Evolutionary conservation across 2,797 vertebrate genomes (phyloP), one percentile per base, ranked within the genome.

Genomic region (Echiichthys vipera): DNA sequence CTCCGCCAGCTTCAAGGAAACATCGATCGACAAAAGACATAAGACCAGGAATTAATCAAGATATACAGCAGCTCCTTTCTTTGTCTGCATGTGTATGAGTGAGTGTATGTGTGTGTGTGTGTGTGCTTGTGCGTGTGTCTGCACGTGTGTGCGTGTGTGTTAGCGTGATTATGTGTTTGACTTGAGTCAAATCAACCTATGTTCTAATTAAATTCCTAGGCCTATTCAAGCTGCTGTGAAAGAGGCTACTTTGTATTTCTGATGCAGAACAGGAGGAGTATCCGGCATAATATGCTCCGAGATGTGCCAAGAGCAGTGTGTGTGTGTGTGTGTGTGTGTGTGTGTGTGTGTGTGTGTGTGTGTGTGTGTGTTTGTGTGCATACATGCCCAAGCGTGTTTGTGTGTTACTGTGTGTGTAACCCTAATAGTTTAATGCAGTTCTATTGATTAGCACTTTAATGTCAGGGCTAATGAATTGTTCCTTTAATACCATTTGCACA

Each of bases 371-470:
- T n/a, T n/a, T n/a, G n/a, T n/a, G 63, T 59, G 71, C 51, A 40
- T 56, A 79, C 75, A 49, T 75, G 79, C 66, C 64, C 36, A 40
- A 72, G 58, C 39, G 55, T 56, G 65, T 63, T 65, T 78, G 85
- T 77, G 84, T 65, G 78, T 74, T 39, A 29, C 45, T 78, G 71
- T 80, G 73, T 80, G 84, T 88, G 89, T 78, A 90, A 84, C 82
- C 71, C 83, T 94, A 94, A 94, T 93, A 90, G 93, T 93, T 94
- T 93, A 95, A 95, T 94, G 94, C 91, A 92, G 88, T 88, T 90
- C 85, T 94, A 95, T 94, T 94, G 95, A 95, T 95, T 93, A 92
- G 89, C 86, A 91, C 92, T 93, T 94, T 92, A 92, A 93, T 91
- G 92, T 89, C 89, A 89, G 69, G 84, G 81, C 89, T 94, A 94